Base-by-base conservation (phyloP, 2,797 vertebrate species). In the Potorous gilbertii region DNA sequence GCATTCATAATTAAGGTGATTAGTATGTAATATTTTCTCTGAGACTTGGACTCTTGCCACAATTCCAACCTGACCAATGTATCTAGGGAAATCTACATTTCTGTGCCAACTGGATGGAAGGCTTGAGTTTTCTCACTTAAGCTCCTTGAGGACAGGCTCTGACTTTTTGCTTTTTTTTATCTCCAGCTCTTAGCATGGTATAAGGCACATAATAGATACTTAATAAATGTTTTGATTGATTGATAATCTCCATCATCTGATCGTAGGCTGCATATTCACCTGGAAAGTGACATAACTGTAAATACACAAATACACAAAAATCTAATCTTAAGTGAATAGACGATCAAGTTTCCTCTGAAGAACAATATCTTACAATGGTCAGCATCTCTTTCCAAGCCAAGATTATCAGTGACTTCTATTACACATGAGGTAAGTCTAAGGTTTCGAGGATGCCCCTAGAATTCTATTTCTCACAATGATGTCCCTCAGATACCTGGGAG, bases 21-120 rank as follows among this genome's bases (percentile, higher is more conserved):
- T 55, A 95, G 54, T 50, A 50, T 87, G 40, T 92, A 62, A 92
- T 96, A 92, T 91, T 92, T 96, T 96, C 59, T 96, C 5, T 40
- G 52, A 96, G 13, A 11, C 13, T 54, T 74, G 27, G 93, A 90
- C n/a, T 94, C 55, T 93, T 29, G 90, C 18, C 96, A 40, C 21
- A 87, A 95, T 5, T 66, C 21, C 93, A 97, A 93, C 28, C 54
- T 94, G 52, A 29, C 34, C 95, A 81, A 93, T 31, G 91, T 96
- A 94, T 81, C 21, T 56, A 8, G 40, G 74, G 54, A 95, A 93
- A 94, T 94, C 59, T 95, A 93, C 24, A 31, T 55, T 5, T 24
- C 55, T 62, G 34, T 59, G 55, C 21, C 74, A 87, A 27, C 40
- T 50, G 4, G 40, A 74, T 40, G 14, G 62, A 46, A 27, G 21